Evolutionary conservation across 2,113 vertebrate genomes (phyloP).

Genomic region (Microcebus ravelobensis): DNA sequence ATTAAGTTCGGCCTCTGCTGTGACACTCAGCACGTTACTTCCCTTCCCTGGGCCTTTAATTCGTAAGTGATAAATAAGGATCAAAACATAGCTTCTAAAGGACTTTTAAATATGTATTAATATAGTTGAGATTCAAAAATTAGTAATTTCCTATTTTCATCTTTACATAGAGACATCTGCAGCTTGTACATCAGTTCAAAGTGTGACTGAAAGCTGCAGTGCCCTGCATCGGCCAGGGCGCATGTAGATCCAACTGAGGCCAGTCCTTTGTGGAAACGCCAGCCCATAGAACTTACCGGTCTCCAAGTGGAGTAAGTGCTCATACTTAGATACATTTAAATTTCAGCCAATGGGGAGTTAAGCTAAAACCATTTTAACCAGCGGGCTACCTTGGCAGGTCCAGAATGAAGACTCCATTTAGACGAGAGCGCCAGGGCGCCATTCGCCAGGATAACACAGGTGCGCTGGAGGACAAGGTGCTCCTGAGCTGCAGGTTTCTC

Average conservation of each 20-base stretch:
- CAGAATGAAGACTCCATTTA: not conserved
- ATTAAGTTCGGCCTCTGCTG: too few relatives aligned
- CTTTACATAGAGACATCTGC: too few relatives aligned
- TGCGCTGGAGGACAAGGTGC: not conserved
- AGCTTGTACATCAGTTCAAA: not conserved
- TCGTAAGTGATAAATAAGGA: not conserved
- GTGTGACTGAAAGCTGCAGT: not conserved
- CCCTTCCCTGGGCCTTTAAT: not conserved
- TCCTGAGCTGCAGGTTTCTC: not conserved
- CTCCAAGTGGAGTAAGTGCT: not conserved
- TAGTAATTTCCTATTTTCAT: not conserved
- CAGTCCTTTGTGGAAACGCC: not conserved
- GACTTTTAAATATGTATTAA: not conserved
- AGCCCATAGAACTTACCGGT: not conserved
- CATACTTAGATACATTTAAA: not conserved
- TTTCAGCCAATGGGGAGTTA: not conserved
- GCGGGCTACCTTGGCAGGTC: not conserved
- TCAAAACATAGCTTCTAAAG: not conserved
- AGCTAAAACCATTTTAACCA: not conserved
- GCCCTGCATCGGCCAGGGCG: not conserved
- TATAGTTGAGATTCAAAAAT: not conserved
- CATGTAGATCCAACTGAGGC: not conserved
- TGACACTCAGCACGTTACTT: not conserved
- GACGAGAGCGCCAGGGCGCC: not conserved
- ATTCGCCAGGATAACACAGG: not conserved